A percentile compares a stretch with the other conserved stretches of the same genome.
phyloP scores from a whole-genome alignment of 2,888 invertebrate species.

The Nephrocerus scutellatus region DNA sequence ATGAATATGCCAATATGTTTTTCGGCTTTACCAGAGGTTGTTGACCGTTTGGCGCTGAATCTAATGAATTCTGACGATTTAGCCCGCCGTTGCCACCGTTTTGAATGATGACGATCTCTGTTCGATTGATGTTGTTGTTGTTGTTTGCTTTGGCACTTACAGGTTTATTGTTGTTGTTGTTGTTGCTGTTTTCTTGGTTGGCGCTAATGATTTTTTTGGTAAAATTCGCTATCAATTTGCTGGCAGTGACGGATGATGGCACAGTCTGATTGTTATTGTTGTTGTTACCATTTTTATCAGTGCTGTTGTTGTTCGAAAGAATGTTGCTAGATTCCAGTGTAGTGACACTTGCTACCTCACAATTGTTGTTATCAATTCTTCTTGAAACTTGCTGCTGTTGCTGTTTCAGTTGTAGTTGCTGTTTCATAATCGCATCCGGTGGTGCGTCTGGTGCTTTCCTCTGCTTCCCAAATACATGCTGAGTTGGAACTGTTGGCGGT shows the following conservation, averaged over 20 bases:
- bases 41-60: slow-evolving; percentile 24
- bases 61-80: slow-evolving; percentile 34
- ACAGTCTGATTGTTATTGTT: slow-evolving; percentile 16
- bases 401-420: slow-evolving; percentile 17
- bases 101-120: slow-evolving; percentile 1
- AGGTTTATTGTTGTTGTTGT: slow-evolving; percentile 1
- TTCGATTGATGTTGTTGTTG: slow-evolving; percentile 21
- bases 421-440: slow-evolving; percentile 21
- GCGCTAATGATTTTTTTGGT: slow-evolving; percentile 18
- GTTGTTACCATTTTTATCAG: slow-evolving; percentile 8
- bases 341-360: neutral
- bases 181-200: slow-evolving; percentile 7
- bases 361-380: neutral
- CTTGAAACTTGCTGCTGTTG: slow-evolving; percentile 1
- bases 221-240: slow-evolving; percentile 21
- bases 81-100: slow-evolving; percentile 25
- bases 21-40: too few species aligned
- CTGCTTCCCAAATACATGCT: too few species aligned
- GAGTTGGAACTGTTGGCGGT: slow-evolving; percentile 30
- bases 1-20: too few species aligned
- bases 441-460: slow-evolving; percentile 42
- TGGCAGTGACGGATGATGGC: slow-evolving; percentile 20
- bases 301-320: slow-evolving; percentile 1
- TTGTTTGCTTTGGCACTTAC: slow-evolving; percentile 3
- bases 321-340: slow-evolving; percentile 3